phyloP scores from a whole-genome alignment of 2,113 vertebrate species.

The Meleagris gallopavo region DNA sequence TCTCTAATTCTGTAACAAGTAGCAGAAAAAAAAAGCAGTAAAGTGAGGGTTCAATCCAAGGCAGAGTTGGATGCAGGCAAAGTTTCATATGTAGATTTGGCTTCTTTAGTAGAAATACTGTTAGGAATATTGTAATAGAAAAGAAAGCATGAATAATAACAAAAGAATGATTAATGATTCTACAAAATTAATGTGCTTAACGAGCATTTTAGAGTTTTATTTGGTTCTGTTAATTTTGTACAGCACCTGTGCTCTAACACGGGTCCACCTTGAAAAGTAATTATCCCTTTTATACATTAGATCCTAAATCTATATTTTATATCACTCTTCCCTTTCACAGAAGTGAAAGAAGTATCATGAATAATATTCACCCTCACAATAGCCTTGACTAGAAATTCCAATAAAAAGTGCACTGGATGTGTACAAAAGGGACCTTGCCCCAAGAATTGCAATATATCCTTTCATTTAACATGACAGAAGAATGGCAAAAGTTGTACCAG shows the following conservation, averaged over 20 bases:
- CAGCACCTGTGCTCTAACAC: neutral
- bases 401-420: accelerated
- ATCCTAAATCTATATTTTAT: neutral
- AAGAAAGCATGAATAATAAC: neutral
- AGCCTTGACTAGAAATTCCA: neutral
- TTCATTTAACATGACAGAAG: neutral
- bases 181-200: neutral
- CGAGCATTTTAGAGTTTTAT: neutral
- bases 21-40: neutral
- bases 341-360: neutral
- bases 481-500: neutral
- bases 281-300: neutral
- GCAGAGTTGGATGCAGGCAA: neutral
- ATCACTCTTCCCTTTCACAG: neutral
- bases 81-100: neutral
- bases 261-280: neutral
- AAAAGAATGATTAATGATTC: accelerated
- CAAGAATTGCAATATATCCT: neutral
- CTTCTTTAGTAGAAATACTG: neutral
- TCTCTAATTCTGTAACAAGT: neutral
- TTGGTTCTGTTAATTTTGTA: neutral
- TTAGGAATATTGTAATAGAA: neutral
- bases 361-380: neutral
- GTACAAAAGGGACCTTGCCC: neutral
- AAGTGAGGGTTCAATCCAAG: neutral